Conservation (phyloP, 2,888 invertebrate genomes). For the Polydrusus pterygomalis region DNA sequence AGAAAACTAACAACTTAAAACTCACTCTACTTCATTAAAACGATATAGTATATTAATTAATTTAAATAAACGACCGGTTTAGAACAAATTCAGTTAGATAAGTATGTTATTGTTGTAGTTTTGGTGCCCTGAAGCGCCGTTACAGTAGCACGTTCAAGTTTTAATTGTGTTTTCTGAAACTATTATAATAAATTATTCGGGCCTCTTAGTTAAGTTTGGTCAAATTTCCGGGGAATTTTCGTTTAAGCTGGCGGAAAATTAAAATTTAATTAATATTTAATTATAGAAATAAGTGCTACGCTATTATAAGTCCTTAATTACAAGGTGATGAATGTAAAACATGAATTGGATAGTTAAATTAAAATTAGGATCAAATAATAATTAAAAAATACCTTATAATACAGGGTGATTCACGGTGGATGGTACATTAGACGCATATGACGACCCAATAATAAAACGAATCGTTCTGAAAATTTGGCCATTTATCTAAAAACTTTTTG, state of each 20-base stretch:
- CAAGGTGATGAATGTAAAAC: too few species aligned
- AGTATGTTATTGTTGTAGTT: neutral
- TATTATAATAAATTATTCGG: neutral
- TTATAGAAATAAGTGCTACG: neutral
- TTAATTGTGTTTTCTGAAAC: conserved; percentile 19
- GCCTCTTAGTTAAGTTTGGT: neutral
- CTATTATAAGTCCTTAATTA: neutral
- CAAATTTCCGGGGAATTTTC: conserved; percentile 10
- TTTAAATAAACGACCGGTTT: conserved; percentile 2
- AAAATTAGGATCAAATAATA: too few species aligned
- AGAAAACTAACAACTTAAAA: neutral
- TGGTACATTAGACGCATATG: too few species aligned
- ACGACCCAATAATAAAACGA: too few species aligned
- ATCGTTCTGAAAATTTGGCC: too few species aligned
- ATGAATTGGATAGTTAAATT: too few species aligned
- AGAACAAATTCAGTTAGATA: conserved; percentile 5
- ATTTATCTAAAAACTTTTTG: too few species aligned
- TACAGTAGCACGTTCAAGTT: neutral
- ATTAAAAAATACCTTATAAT: too few species aligned
- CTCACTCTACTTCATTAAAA: neutral
- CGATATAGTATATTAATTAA: neutral
- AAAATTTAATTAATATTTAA: conserved; percentile 11
- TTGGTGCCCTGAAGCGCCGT: neutral
- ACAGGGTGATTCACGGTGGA: too few species aligned
- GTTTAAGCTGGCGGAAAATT: conserved; percentile 9